These are phyloP conservation scores for Agriopis leucophaearia DNA, from an alignment of 2,888 invertebrate species.

Conservation along the genomic window DNA sequence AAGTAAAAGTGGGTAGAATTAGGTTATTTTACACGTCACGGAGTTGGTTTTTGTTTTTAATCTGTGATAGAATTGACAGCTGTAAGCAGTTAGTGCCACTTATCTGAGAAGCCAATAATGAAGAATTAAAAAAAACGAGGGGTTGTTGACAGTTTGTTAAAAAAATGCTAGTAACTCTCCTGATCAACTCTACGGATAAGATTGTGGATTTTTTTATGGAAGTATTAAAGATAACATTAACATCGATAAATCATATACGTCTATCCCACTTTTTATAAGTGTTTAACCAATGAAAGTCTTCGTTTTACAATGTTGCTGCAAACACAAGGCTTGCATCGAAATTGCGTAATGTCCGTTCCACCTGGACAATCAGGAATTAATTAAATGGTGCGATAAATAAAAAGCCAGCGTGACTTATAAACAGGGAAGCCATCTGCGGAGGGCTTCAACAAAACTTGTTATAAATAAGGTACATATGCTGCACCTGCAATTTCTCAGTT, in stretches of 20 bases:
- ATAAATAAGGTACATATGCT: no score
- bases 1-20: conserved; percentile 54
- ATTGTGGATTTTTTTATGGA: not conserved
- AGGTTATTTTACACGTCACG: conserved; percentile 61
- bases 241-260: conserved; percentile 1
- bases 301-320: conserved; percentile 5
- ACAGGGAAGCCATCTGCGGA: conserved; percentile 15
- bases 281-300: not conserved
- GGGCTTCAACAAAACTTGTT: no score
- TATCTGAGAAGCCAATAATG: not conserved
- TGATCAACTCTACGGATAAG: not conserved
- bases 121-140: not conserved
- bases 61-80: conserved; percentile 31
- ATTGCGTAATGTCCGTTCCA: conserved; percentile 35
- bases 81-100: conserved; percentile 12
- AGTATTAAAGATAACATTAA: not conserved
- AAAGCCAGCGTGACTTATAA: conserved; percentile 2
- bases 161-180: not conserved
- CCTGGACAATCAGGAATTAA: conserved; percentile 25
- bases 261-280: not conserved
- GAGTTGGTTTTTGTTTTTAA: conserved; percentile 51
- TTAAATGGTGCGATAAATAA: conserved; percentile 21
- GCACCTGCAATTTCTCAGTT: not conserved
- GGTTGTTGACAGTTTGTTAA: not conserved
- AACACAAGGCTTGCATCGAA: conserved; percentile 23